Base-by-base conservation (phyloP, 2,797 vertebrate species). In the Morus bassanus region DNA sequence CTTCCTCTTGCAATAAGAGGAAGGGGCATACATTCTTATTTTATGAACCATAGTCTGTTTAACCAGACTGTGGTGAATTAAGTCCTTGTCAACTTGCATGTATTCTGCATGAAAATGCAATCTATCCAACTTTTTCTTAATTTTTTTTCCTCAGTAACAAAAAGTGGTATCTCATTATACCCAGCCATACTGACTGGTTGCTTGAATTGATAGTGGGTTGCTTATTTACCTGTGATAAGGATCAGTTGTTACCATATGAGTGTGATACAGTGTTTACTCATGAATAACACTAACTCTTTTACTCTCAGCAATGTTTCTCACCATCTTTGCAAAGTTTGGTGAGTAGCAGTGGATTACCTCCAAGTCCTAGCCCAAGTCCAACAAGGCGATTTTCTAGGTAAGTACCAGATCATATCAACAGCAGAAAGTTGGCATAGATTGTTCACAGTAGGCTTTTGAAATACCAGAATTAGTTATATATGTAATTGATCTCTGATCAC, bases 321-420 rank as follows among this genome's bases (percentile, higher is more conserved):
- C 99, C 99, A 9, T 99, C 99, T 72, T 97, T 99, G 95, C 99
- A 99, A 98, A 99, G 99, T 84, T 96, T 99, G 31, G 98, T 99
- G 92, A 99, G 98, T 94, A 99, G 98, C 96, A 99, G 98, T 30
- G 98, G 99, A 43, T 97, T 99, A 6, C 98, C 98, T 13, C 98
- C 98, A 19, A 99, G 99, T 56, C 98, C 99, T 0, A 98, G 98
- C 48, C 99, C 99, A 28, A 99, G 99, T 88, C 99, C 99, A 6
- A 99, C 99, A 1, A 97, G 98, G 5, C 97, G 99, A 53, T 99
- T 99, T 95, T 95, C 97, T 45, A 99, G 98, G 99, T 98, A 82
- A 85, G 72, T 89, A 65, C n/a, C 31, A 43, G 43, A 27, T 84
- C 21, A 2, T 12, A 10, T 16, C 43, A 54, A 0, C 37, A 51